Percentiles rank a stretch among this genome's conserved stretches.
Evolutionary conservation across 2,888 invertebrate species (phyloP).

Genomic region (Epistrophella euchroma): DNA sequence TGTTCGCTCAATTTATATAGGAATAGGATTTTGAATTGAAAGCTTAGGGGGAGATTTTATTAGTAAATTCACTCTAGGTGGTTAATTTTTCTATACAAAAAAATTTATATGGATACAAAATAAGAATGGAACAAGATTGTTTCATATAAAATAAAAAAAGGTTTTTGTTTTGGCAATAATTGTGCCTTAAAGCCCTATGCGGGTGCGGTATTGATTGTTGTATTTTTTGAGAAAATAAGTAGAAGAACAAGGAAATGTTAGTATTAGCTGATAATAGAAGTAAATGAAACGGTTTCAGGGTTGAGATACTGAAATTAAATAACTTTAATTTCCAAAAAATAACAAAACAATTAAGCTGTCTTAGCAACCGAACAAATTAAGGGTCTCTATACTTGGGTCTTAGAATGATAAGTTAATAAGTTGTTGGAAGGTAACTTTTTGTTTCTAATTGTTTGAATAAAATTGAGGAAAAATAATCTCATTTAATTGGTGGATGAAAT

Average conservation of each 20-base stretch:
- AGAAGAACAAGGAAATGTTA: not conserved
- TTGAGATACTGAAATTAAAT: not conserved
- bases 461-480: not conserved
- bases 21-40: not conserved
- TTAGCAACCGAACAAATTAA: not conserved
- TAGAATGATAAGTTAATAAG: too few relatives aligned
- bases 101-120: constrained; percentile 48
- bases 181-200: not conserved
- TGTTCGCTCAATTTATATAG: constrained; percentile 60
- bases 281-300: not conserved
- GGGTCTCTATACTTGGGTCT: not conserved
- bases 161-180: constrained; percentile 52
- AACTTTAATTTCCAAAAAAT: not conserved
- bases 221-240: not conserved
- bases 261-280: not conserved
- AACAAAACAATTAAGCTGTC: not conserved
- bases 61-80: constrained; percentile 17
- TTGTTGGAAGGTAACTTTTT: not conserved
- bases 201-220: not conserved
- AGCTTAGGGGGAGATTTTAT: constrained; percentile 4
- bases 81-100: constrained; percentile 37
- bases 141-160: constrained; percentile 32
- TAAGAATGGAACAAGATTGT: constrained; percentile 50
- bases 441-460: not conserved
- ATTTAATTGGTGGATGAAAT: too few relatives aligned